Evolutionary conservation across 2,888 invertebrate species (phyloP), one percentile per base, ranked within the genome.

Genomic region (Amorpha juglandis): DNA sequence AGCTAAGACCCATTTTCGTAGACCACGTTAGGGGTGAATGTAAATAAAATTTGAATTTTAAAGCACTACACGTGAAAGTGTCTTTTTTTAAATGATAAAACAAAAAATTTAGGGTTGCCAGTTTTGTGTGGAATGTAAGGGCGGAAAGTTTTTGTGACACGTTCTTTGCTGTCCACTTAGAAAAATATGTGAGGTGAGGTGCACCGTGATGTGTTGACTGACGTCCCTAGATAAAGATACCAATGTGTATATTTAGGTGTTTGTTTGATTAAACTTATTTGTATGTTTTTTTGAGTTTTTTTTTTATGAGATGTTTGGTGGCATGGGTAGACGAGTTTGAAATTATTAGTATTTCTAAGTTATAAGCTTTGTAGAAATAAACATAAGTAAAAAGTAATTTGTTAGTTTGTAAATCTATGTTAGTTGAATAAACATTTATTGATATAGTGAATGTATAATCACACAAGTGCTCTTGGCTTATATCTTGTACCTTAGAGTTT

Each of bases 21-120:
- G 80, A 82, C 82, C 76, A 73, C 77, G 74, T 76, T 76, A 76
- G 81, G 87, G 86, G 81, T 86, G 89, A 88, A 91, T 91, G 88
- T 88, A 89, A 90, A 91, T 86, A 90, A 83, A 86, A 83, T 88
- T 88, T 90, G 86, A 90, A 91, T 90, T 88, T 90, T 90, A 87
- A 87, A 92, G 80, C 74, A 72, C 73, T 72, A 71, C 74, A 74
- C 70, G 76, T 74, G 69, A 69, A 68, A 58, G 62, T 53, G 63
- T 67, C 48, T 19, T 62, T 47, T 42, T 58, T 55, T 55, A 38
- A 58, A 38, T 12, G 38, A 19, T 38, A 19, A 38, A 38, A 58
- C 19, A 33, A 33, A n/a, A n/a, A n/a, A n/a, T 35, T 38, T 16
- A 3, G 38, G 42, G 6, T 38, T 16, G 38, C 12, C 42, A 19